Base-by-base conservation (phyloP, 2,113 vertebrate genomes). In the Steatornis caripensis region DNA sequence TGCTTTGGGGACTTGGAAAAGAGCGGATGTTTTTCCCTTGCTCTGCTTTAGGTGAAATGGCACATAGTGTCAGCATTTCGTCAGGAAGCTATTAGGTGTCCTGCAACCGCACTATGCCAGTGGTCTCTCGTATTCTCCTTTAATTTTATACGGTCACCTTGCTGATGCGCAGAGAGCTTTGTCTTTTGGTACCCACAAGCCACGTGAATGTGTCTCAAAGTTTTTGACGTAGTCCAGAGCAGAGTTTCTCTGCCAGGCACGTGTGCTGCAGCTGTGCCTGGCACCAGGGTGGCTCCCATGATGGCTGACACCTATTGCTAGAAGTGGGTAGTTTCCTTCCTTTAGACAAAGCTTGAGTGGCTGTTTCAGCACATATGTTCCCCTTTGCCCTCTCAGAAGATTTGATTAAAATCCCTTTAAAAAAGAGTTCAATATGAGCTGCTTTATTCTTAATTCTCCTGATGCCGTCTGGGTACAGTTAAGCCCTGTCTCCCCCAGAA, bases 331-430 rank as follows among this genome's bases (percentile, higher is more conserved):
- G 32, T 82, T 65, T 84, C 49, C 45, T 74, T 92, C 65, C 77
- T 89, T 58, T 43, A 89, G 48, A 34, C 69, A 26, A 71, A 81
- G 39, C 57, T 68, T 71, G 65, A 61, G 83, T 71, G 81, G 43
- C 43, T 81, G 55, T 60, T 92, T 61, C 2, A 8, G 76, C 60
- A 57, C 81, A 18, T 70, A n/a, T 49, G 53, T 89, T 94, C 43
- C 70, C 55, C 68, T 89, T 81, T 87, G 51, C 34, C 39, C 62
- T 90, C 69, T 87, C 1, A 5, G 72, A 93, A 92, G 72, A 87
- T 53, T 87, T 81, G 82, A 90, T 90, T 93, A 84, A 86, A 94
- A 90, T 92, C 72, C 32, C n/a, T 87, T 89, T 86, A 49, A 81
- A 95, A 90, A 61, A 22, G 61, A 77, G 54, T 96, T 84, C 48